phyloP scores from a whole-genome alignment of 2,888 invertebrate genomes.

The Nebria salina region DNA sequence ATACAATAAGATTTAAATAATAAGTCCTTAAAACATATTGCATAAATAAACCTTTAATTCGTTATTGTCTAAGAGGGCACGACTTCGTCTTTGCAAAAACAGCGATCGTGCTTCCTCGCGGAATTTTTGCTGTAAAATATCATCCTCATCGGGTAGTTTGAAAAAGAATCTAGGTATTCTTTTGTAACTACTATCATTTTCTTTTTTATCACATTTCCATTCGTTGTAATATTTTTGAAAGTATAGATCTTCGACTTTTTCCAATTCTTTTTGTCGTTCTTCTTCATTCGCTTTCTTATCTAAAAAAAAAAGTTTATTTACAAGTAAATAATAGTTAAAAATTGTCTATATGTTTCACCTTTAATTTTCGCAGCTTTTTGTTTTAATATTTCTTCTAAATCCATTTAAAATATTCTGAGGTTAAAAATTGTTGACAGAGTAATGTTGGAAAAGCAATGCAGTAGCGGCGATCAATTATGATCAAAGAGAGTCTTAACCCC shows the following conservation, averaged over 20 bases:
- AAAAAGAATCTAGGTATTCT: conserved; percentile 81
- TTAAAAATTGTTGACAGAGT: not conserved
- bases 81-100: conserved; percentile 85
- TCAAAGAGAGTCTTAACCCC: not conserved
- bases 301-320: conserved; percentile 59
- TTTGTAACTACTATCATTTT: conserved; percentile 66
- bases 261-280: conserved; percentile 60
- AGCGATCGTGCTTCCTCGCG: conserved; percentile 89
- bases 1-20: conserved; percentile 41
- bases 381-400: conserved; percentile 64
- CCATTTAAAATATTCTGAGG: conserved; percentile 53
- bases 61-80: conserved; percentile 85
- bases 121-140: conserved; percentile 80
- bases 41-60: conserved; percentile 70
- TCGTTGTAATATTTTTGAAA: conserved; percentile 66
- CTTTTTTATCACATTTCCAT: conserved; percentile 64
- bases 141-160: conserved; percentile 80
- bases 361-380: conserved; percentile 66
- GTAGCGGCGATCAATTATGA: not conserved
- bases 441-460: not conserved
- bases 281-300: conserved; percentile 67
- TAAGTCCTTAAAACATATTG: not conserved
- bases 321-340: conserved; percentile 2
- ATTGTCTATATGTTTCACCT: conserved; percentile 57
- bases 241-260: conserved; percentile 66